Evolutionary conservation across 2,888 invertebrate genomes (phyloP).

Genomic region (Ennomos quercinarius): DNA sequence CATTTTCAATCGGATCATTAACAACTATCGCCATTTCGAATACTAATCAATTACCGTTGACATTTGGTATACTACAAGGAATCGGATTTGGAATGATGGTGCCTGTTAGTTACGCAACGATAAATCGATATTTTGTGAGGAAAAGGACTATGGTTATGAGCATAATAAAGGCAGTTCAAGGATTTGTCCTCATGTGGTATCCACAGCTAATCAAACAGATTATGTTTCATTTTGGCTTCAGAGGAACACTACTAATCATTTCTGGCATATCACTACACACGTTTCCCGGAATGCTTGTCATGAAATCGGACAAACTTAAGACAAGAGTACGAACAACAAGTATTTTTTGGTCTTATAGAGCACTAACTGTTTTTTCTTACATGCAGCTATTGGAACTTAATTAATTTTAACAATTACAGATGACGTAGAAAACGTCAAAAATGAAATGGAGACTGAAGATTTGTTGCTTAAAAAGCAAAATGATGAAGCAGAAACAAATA

Average conservation of each 20-base stretch:
- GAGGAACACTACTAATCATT: constrained; percentile 86
- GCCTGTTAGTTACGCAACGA: constrained; percentile 86
- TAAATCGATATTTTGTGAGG: constrained; percentile 87
- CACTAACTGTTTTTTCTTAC: constrained; percentile 28
- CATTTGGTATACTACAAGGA: constrained; percentile 85
- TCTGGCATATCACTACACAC: constrained; percentile 86
- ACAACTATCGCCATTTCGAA: constrained; percentile 81
- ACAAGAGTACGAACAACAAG: constrained; percentile 68
- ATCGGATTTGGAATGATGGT: constrained; percentile 88
- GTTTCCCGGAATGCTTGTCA: constrained; percentile 84
- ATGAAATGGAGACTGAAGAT: constrained; percentile 54
- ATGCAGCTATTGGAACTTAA: constrained; percentile 16
- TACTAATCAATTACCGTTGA: constrained; percentile 83
- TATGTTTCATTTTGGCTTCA: constrained; percentile 84
- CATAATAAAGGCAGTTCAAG: constrained; percentile 86
- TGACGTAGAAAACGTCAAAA: constrained; percentile 48
- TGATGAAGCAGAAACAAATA: constrained; percentile 16
- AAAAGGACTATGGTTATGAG: constrained; percentile 87
- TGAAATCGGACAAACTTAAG: constrained; percentile 68
- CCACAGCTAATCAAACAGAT: constrained; percentile 83
- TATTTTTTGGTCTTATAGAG: constrained; percentile 57
- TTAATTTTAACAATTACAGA: constrained; percentile 47
- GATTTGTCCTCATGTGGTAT: constrained; percentile 84
- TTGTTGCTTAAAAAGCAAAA: constrained; percentile 48
- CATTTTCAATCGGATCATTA: constrained; percentile 82